These are phyloP conservation scores for Trichonephila inaurata DNA, from an alignment of 1,140 invertebrate species.

Conservation along the genomic window DNA sequence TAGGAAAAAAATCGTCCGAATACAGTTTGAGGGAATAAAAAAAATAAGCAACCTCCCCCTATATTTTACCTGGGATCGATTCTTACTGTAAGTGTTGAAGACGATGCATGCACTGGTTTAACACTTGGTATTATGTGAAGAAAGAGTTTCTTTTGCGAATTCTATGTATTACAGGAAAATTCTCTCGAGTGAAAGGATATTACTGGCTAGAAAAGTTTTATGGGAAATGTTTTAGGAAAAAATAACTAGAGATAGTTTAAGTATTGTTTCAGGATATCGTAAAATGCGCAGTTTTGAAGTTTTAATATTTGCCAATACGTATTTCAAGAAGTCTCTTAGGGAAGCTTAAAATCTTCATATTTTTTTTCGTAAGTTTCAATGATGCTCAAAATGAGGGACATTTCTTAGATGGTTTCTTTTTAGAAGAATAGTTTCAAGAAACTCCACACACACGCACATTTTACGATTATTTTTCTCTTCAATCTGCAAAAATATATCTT, in stretches of 20 bases:
- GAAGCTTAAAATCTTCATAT: too few relatives aligned
- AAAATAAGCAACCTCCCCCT: neutral
- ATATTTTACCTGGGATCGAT: slow-evolving; percentile 38
- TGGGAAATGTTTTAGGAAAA: neutral
- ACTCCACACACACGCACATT: too few relatives aligned
- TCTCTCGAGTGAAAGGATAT: neutral
- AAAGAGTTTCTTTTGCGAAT: neutral
- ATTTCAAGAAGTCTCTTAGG: neutral
- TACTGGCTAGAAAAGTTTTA: neutral
- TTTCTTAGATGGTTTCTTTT: too few relatives aligned
- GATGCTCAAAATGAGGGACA: too few relatives aligned
- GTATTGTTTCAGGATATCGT: neutral
- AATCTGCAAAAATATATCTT: too few relatives aligned
- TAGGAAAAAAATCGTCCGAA: neutral
- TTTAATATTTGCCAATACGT: neutral
- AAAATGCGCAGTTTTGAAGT: neutral
- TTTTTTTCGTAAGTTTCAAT: too few relatives aligned
- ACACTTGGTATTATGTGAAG: neutral
- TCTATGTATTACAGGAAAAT: neutral
- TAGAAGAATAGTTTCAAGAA: too few relatives aligned
- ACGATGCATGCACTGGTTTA: neutral
- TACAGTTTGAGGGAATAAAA: slow-evolving; percentile 1
- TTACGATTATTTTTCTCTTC: too few relatives aligned
- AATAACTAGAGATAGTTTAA: neutral
- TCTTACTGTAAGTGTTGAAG: neutral